phyloP scores from a whole-genome alignment of 2,113 vertebrate species.

The Nicator chloris region DNA sequence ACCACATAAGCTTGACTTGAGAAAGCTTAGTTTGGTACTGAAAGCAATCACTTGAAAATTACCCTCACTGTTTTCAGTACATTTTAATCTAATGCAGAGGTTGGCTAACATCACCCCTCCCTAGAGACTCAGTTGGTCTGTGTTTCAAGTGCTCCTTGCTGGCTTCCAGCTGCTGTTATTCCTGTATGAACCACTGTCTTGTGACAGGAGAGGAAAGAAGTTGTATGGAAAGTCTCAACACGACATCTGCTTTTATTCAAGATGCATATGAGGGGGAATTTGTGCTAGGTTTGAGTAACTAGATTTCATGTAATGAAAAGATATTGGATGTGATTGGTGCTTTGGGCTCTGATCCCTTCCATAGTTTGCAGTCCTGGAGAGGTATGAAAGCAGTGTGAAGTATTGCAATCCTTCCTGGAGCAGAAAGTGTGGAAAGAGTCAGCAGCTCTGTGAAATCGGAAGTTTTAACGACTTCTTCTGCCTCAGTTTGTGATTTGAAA shows the following conservation, averaged over 20 bases:
- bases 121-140: not conserved
- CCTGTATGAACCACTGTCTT: not conserved
- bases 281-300: not conserved
- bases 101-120: not conserved
- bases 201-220: not conserved
- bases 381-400: not conserved
- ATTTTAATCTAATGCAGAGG: not conserved
- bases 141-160: not conserved
- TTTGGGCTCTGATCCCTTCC: not conserved
- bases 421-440: not conserved
- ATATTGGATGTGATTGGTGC: not conserved
- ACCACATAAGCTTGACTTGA: not conserved
- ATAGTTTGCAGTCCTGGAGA: not conserved
- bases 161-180: not conserved
- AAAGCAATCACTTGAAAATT: not conserved
- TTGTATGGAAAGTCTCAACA: not conserved
- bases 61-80: not conserved
- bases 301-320: not conserved
- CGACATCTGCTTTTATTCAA: not conserved
- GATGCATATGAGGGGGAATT: not conserved
- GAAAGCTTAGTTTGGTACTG: not conserved
- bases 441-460: not conserved
- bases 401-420: not conserved
- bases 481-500: not conserved
- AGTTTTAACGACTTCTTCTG: not conserved